Percentiles rank a stretch among this genome's conserved stretches.
phyloP scores from a whole-genome alignment of 2,888 invertebrate species.

The Argyresthia albistria region DNA sequence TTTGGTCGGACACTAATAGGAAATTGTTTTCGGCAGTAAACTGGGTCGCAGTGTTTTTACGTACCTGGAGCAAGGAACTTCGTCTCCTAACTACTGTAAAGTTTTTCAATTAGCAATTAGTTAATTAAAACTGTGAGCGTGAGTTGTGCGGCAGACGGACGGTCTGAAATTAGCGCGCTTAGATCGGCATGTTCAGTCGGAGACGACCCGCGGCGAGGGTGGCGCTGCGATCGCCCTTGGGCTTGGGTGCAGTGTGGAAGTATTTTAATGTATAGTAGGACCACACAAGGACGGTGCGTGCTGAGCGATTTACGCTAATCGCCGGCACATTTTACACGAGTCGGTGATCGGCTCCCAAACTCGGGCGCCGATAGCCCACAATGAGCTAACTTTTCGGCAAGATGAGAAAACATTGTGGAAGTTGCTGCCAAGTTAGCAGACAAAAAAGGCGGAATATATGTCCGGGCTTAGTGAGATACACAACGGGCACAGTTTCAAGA shows the following conservation, averaged over 20 bases:
- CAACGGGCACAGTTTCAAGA: slow-evolving; percentile 41
- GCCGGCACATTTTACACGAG: slow-evolving; percentile 63
- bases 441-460: slow-evolving; percentile 54
- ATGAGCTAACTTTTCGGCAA: slow-evolving; percentile 57
- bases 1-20: not conserved
- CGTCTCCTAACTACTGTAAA: slow-evolving; percentile 28
- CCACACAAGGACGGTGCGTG: no score
- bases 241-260: no score
- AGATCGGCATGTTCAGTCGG: not conserved
- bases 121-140: slow-evolving; percentile 44
- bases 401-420: slow-evolving; percentile 61
- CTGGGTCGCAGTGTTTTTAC: slow-evolving; percentile 34
- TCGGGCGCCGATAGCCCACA: slow-evolving; percentile 48
- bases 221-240: slow-evolving; percentile 10
- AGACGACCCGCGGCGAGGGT: slow-evolving; percentile 13
- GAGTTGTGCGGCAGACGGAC: slow-evolving; percentile 7
- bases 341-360: slow-evolving; percentile 40
- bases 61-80: slow-evolving; percentile 30
- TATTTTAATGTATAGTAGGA: no score
- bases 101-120: slow-evolving; percentile 61
- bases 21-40: slow-evolving; percentile 33
- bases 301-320: slow-evolving; percentile 40
- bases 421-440: slow-evolving; percentile 52
- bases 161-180: no score
- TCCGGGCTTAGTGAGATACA: slow-evolving; percentile 44